Evolutionary conservation across 2,888 invertebrate species (phyloP).

Genomic region (Drosophila formosana): DNA sequence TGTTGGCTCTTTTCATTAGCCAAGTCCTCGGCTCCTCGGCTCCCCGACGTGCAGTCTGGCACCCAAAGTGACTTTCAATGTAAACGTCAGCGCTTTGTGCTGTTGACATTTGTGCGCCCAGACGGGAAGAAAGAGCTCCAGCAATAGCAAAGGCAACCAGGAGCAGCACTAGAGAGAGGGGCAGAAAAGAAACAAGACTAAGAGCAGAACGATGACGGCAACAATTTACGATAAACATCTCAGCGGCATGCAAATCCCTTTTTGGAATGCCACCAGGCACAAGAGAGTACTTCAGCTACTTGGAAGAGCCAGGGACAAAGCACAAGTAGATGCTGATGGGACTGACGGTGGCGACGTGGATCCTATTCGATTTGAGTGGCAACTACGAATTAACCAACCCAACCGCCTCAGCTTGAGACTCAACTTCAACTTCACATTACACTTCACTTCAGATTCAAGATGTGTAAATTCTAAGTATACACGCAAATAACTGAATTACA

Average conservation of each 20-base stretch:
- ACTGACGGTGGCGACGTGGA: conserved; percentile 1
- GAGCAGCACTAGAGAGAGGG: conserved; percentile 3
- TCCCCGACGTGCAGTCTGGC: conserved; percentile 56
- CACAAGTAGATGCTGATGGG: conserved; percentile 19
- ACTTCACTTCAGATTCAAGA: conserved; percentile 29
- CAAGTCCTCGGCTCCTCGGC: conserved; percentile 10
- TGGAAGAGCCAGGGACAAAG: conserved; percentile 37
- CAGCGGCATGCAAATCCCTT: conserved; percentile 81
- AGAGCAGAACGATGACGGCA: conserved; percentile 52
- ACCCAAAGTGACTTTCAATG: conserved; percentile 77
- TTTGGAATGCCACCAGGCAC: conserved; percentile 71
- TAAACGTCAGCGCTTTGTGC: conserved; percentile 78
- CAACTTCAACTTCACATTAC: conserved; percentile 47
- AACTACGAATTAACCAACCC: conserved; percentile 63
- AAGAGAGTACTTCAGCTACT: conserved; percentile 63
- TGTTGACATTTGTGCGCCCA: conserved; percentile 77
- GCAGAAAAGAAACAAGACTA: neutral
- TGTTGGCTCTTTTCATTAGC: conserved; percentile 74
- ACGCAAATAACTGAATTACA: neutral
- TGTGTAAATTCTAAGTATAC: conserved; percentile 10
- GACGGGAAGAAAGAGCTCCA: conserved; percentile 44
- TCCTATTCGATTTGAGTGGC: conserved; percentile 50
- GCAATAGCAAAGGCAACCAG: neutral
- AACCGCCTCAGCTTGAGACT: conserved; percentile 33
- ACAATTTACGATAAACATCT: conserved; percentile 82